phyloP scores from a whole-genome alignment of 2,888 invertebrate species.

The Sinopyrophorus schimmeli region DNA sequence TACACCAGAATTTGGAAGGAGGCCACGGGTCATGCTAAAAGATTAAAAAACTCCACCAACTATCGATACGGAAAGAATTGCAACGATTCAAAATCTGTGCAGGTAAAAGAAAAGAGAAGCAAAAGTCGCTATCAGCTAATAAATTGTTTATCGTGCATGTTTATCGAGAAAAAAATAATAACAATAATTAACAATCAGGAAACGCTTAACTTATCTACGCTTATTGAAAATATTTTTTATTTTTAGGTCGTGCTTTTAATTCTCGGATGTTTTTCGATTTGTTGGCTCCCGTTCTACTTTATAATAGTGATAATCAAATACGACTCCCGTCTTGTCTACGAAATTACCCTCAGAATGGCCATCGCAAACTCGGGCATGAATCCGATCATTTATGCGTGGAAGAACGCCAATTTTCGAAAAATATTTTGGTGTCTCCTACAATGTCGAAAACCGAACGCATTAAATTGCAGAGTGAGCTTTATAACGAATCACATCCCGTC shows the following conservation, averaged over 20 bases:
- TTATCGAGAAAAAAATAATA: too few relatives aligned
- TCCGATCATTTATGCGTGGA: constrained; percentile 85
- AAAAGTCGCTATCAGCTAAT: too few relatives aligned
- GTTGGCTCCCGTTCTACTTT: constrained; percentile 80
- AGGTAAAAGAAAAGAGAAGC: too few relatives aligned
- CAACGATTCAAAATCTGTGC: constrained; percentile 74
- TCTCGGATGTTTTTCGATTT: constrained; percentile 77
- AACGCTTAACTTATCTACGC: too few relatives aligned
- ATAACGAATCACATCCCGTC: constrained; percentile 59
- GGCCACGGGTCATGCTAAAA: constrained; percentile 71
- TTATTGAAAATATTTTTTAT: background rate
- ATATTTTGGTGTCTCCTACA: constrained; percentile 71
- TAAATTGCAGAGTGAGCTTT: constrained; percentile 49
- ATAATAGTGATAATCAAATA: constrained; percentile 54
- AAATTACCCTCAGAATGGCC: constrained; percentile 62
- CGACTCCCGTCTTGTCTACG: constrained; percentile 45
- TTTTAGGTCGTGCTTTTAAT: constrained; percentile 74
- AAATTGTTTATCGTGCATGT: too few relatives aligned
- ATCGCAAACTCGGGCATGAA: constrained; percentile 81
- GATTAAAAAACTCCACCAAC: constrained; percentile 66
- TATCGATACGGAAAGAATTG: constrained; percentile 58
- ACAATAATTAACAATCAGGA: too few relatives aligned
- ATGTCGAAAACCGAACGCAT: constrained; percentile 64
- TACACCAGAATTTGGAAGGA: constrained; percentile 81
- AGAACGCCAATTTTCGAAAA: constrained; percentile 75